Evolutionary conservation across 2,797 vertebrate species (phyloP).

Genomic region (Octomys mimax): DNA sequence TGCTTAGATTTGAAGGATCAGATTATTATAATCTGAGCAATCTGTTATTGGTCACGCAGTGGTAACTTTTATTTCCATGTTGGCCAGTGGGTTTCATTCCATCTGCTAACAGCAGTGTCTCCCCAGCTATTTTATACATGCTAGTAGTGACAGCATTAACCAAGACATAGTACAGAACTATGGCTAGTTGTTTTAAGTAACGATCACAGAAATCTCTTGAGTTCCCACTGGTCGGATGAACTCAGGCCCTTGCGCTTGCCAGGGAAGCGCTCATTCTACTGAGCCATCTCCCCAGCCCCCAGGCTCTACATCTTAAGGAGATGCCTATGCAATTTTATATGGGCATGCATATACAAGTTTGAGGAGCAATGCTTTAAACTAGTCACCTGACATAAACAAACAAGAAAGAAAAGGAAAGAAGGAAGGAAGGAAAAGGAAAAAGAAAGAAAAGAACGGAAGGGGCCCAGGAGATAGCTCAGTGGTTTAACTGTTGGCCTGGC

Average conservation of each 20-base stretch:
- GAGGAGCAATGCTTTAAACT: constrained; percentile 30
- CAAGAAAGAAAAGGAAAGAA: too few species aligned
- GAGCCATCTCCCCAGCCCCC: not conserved
- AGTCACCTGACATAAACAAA: constrained; percentile 25
- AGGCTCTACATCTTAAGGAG: constrained; percentile 62
- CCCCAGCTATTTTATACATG: not conserved
- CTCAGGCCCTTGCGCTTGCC: too few species aligned
- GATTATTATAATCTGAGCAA: constrained; percentile 19
- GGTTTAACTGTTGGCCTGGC: too few species aligned
- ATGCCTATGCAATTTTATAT: not conserved
- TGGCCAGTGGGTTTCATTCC: constrained; percentile 5
- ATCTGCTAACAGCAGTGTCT: not conserved
- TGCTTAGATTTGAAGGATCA: constrained; percentile 45
- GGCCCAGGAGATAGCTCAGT: too few species aligned
- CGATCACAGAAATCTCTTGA: not conserved
- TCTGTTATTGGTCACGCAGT: not conserved
- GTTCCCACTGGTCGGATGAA: not conserved
- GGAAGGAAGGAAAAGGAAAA: too few species aligned
- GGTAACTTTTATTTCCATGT: not conserved
- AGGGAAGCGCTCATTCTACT: too few species aligned
- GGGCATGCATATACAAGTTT: not conserved
- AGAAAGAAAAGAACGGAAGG: too few species aligned
- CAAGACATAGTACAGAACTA: not conserved
- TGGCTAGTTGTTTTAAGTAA: constrained; percentile 43
- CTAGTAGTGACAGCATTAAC: constrained; percentile 12